Base-by-base conservation (phyloP, 2,113 vertebrate genomes). In the Dicrurus megarhynchus region DNA sequence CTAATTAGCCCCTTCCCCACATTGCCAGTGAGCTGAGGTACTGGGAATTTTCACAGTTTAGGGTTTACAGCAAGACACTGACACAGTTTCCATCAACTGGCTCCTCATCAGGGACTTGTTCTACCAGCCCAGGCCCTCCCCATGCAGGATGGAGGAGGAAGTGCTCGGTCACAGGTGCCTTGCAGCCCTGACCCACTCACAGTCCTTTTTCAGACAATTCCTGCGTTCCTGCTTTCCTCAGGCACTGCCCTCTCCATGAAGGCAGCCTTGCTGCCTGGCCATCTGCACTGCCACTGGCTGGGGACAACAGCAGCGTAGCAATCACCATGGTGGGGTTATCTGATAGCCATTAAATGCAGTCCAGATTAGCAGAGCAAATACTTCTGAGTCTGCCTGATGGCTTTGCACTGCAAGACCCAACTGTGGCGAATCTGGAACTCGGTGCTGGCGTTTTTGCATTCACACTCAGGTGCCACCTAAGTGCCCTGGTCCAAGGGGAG, bases 271-370 rank as follows among this genome's bases (percentile, higher is more conserved):
- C 63, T 89, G 39, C 61, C 22, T 5, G 35, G 55, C 78, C 81
- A 91, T 80, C 91, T 96, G 91, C 70, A 32, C 14, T 84, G 90
- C 81, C 93, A 69, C 53, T 42, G 69, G 6, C 89, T 47, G 22
- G 50, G 68, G 87, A 89, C 81, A 91, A 39, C 73, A 92, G 61
- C n/a, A 50, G 47, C 14, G 6, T 23, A 53, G 32, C 65, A 89
- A 55, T 85, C 89, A 23, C 33, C 49, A 9, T 23, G 60, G 26
- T 1, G 2, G 52, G n/a, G 97, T 90, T 91, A 97, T 93, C 60
- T 10, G 95, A 95, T 96, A 95, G 71, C 94, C 97, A 94, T 95
- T 88, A 96, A 97, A 97, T 95, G 79, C 35, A 91, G 68, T 84
- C 96, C 96, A 95, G 93, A 91, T 96, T 93, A 96, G 84, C 68